Evolutionary conservation across 2,888 invertebrate genomes (phyloP).

Genomic region (Callinectes sapidus): DNA sequence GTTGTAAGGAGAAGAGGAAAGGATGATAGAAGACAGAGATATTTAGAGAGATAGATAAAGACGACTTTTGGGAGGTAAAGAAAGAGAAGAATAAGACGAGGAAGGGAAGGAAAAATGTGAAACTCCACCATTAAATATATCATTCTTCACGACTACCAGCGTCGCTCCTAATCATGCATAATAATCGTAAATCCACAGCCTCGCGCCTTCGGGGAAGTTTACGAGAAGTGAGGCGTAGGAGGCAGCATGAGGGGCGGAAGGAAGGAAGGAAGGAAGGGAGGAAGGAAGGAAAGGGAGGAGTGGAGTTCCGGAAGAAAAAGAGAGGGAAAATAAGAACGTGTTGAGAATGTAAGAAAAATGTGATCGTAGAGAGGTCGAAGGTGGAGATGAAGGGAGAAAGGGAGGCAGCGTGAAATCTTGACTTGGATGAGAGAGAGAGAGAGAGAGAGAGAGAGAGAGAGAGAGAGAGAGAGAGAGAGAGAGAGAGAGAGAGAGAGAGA

Average conservation of each 20-base stretch:
- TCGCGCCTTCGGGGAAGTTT: background rate
- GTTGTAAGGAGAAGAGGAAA: background rate
- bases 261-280: constrained; percentile 2
- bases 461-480: background rate
- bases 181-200: constrained; percentile 13
- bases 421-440: background rate
- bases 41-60: background rate
- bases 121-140: background rate
- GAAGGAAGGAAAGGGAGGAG: background rate
- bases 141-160: background rate
- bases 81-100: background rate
- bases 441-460: background rate
- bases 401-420: constrained; percentile 27
- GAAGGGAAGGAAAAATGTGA: background rate
- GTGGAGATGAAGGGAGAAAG: constrained; percentile 5
- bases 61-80: background rate
- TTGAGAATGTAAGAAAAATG: background rate
- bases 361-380: background rate
- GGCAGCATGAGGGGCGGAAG: background rate
- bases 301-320: background rate
- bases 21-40: too few relatives aligned
- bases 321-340: background rate
- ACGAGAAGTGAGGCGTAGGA: background rate
- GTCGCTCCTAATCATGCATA: background rate
- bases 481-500: background rate